Evolutionary conservation across 2,888 invertebrate species (phyloP), one percentile per base, ranked within the genome.

Genomic region (Anorthoa munda): DNA sequence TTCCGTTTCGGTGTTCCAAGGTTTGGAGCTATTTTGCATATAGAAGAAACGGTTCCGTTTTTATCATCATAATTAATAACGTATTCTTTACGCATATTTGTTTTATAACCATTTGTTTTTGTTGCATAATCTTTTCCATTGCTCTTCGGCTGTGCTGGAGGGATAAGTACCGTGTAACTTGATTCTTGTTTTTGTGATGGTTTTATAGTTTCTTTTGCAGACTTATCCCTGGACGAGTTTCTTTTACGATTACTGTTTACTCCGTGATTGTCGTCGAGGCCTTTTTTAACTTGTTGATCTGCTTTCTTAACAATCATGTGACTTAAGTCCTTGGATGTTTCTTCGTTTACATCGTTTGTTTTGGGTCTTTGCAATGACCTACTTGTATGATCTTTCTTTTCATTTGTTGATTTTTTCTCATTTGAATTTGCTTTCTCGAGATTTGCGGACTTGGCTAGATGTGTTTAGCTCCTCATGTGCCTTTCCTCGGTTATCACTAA

Each of bases 1-100:
- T 92, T 95, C 81, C 90, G 90, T 86, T 91, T 93, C 63, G 92
- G 90, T 60, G 90, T 84, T 76, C 90, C 86, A 55, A 74, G 90
- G 15, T 87, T 90, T 73, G 93, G 84, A 87, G 92, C 91, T 63
- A 95, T 89, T 93, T 96, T 95, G 83, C 94, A 92, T 77, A 96
- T 89, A 18, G 96, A 96, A 15, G 96, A 94, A 7, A 96, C 94
- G 15, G 95, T 95, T 82, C 96, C 96, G 78, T 96, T 94, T 90
- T 96, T 95, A 79, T 96, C 96, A 77, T 96, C 94, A 75, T 96
- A 96, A 84, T 96, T 96, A 73, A 96, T 95, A 18, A 96, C 94
- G 81, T 95, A 95, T 90, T 95, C 94, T 85, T 92, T 94, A 85
- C 92, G 89, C 82, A 89, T 92, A 18, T 92, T 86, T 66, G 89